A percentile compares a stretch with the other conserved stretches of the same genome.
These are phyloP conservation scores for Daphoenositta chrysoptera DNA, from an alignment of 2,113 vertebrate genomes.

Conservation along the genomic window DNA sequence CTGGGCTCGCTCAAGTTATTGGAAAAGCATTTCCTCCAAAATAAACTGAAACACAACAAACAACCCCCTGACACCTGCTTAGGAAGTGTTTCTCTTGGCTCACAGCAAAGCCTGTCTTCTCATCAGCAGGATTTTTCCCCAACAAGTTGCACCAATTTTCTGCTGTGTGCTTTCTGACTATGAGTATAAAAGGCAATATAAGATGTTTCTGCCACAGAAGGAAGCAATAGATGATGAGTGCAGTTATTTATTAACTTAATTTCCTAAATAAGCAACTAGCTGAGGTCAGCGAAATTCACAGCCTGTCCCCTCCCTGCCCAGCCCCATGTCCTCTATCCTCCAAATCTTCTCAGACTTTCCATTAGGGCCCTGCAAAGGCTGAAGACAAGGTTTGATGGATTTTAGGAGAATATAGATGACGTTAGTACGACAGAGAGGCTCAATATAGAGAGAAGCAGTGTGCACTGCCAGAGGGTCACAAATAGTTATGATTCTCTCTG, in stretches of 20 bases:
- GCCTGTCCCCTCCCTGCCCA: not conserved
- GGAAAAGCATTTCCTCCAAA: not conserved
- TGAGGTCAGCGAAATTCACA: not conserved
- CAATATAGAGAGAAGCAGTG: not conserved
- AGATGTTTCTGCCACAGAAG: not conserved
- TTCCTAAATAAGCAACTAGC: constrained; percentile 27
- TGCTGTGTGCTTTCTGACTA: constrained; percentile 26
- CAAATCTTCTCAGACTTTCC: not conserved
- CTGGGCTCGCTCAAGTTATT: not conserved
- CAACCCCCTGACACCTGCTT: not conserved
- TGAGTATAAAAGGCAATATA: not conserved
- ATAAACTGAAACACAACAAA: not conserved
- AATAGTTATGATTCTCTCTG: not conserved
- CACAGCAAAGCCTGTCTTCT: not conserved
- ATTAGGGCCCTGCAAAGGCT: not conserved
- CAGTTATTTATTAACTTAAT: constrained; percentile 26
- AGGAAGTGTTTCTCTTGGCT: not conserved
- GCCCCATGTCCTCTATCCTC: not conserved
- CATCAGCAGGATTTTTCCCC: not conserved
- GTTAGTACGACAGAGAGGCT: not conserved
- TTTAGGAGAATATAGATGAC: not conserved
- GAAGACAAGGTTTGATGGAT: not conserved
- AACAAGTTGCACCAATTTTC: not conserved
- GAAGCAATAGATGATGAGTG: constrained; percentile 15
- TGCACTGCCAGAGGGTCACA: not conserved